Conservation (phyloP, 2,113 vertebrate genomes). For the Proteles cristata region DNA sequence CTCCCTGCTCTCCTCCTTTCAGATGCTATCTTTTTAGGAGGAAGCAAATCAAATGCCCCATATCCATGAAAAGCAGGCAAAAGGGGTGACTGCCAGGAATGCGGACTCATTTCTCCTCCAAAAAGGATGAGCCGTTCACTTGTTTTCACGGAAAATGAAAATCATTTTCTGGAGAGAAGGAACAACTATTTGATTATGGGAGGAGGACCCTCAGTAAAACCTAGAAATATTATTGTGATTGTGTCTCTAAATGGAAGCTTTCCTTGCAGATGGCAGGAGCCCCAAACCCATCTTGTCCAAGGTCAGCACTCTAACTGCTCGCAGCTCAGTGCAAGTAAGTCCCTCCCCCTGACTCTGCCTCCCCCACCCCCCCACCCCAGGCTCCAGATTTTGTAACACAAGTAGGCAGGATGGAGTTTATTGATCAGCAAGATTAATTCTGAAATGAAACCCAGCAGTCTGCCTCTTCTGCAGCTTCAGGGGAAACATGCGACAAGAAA, state of each 20-base stretch:
- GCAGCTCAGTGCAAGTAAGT: conserved; percentile 16
- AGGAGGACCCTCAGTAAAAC: not conserved
- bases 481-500: rapidly evolving
- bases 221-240: not conserved
- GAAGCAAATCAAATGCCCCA: not conserved
- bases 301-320: not conserved
- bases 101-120: not conserved
- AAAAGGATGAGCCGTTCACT: not conserved
- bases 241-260: not conserved
- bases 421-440: conserved; percentile 67
- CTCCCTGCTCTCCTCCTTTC: not conserved
- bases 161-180: not conserved
- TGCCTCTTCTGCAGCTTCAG: not conserved
- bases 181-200: not conserved
- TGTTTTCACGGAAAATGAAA: not conserved
- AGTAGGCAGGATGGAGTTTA: conserved; percentile 18
- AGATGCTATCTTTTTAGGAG: not conserved
- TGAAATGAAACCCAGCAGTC: conserved; percentile 50
- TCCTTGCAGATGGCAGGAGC: not conserved
- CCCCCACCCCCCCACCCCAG: not conserved
- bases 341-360: rapidly evolving
- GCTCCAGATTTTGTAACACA: conserved; percentile 24
- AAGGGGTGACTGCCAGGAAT: not conserved
- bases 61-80: not conserved
- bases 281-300: not conserved